phyloP scores from a whole-genome alignment of 2,888 invertebrate genomes.

The Dryocosmus kuriphilus region DNA sequence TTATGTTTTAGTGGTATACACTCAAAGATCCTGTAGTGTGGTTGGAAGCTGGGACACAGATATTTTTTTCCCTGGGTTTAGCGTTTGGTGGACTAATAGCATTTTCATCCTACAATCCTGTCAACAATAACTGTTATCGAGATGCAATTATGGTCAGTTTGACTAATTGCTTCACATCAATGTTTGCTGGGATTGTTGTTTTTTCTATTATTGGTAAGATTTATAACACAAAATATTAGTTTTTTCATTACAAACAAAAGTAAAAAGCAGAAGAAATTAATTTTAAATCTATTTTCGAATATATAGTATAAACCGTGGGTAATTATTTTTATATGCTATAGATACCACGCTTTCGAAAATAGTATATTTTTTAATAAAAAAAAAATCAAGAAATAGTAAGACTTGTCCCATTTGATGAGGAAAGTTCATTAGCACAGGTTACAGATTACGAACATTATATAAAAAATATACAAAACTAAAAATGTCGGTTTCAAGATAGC shows the following conservation, averaged over 20 bases:
- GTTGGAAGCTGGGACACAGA: slow-evolving; percentile 98
- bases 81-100: slow-evolving; percentile 98
- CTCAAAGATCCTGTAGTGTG: slow-evolving; percentile 96
- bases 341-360: too few species aligned
- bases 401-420: too few species aligned
- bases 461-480: too few species aligned
- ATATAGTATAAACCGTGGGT: too few species aligned
- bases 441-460: too few species aligned
- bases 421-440: too few species aligned
- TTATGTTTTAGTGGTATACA: slow-evolving; percentile 87
- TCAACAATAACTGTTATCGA: slow-evolving; percentile 96
- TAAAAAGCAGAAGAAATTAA: not conserved
- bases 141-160: slow-evolving; percentile 95
- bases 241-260: not conserved
- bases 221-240: not conserved
- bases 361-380: too few species aligned
- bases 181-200: slow-evolving; percentile 97
- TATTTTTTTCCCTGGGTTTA: slow-evolving; percentile 96
- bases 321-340: too few species aligned
- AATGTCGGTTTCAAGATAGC: too few species aligned
- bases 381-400: too few species aligned
- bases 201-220: slow-evolving; percentile 91
- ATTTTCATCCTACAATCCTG: slow-evolving; percentile 97
- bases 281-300: too few species aligned
- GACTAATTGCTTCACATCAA: slow-evolving; percentile 96